Conservation (phyloP, 2,113 vertebrate species). For the Xiphorhynchus elegans region DNA sequence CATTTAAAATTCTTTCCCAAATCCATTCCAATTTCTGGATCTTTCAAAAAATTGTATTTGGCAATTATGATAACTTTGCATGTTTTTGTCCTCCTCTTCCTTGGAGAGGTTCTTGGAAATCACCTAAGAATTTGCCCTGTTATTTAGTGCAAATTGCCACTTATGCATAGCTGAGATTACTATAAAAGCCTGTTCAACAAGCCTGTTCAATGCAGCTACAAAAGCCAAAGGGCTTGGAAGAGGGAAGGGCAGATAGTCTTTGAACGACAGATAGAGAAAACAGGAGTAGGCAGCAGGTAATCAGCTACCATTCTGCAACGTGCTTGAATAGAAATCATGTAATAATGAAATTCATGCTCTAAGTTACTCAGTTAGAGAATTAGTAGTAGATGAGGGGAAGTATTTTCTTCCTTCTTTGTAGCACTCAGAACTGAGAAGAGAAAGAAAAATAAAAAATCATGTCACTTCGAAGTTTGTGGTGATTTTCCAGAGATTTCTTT, state of each 20-base stretch:
- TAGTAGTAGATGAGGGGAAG: not conserved
- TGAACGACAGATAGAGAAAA: not conserved
- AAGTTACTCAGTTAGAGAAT: not conserved
- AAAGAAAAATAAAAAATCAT: not conserved
- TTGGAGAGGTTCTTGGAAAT: not conserved
- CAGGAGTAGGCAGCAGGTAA: not conserved
- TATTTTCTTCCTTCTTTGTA: not conserved
- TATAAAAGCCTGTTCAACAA: not conserved
- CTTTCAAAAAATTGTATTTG: not conserved
- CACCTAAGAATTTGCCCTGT: not conserved
- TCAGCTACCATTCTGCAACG: not conserved
- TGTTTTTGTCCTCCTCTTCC: not conserved
- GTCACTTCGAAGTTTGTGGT: not conserved
- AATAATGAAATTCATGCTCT: not conserved
- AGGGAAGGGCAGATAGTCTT: slow-evolving; percentile 10
- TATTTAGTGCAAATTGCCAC: not conserved
- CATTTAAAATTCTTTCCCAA: not conserved
- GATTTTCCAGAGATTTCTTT: not conserved
- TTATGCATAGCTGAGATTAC: not conserved
- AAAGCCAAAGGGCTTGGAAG: not conserved
- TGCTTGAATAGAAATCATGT: not conserved
- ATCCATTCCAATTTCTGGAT: not conserved
- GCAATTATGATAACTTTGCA: not conserved
- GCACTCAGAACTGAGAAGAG: not conserved
- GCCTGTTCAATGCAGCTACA: not conserved